Conservation (phyloP, 2,888 invertebrate genomes). For the Creontiades dilutus region DNA sequence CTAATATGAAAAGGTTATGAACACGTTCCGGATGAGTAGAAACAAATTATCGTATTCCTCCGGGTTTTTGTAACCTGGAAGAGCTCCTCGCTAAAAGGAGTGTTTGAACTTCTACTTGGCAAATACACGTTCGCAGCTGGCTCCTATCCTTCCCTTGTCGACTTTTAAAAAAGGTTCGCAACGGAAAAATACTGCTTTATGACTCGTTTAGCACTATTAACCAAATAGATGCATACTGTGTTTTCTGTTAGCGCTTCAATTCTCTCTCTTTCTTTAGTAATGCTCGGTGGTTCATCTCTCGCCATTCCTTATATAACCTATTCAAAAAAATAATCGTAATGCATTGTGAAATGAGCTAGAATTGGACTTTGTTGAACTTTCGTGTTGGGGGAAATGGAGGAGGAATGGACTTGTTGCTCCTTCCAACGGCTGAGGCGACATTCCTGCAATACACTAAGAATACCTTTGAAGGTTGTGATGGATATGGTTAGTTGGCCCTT, state of each 20-base stretch:
- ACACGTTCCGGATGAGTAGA: neutral
- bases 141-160: neutral
- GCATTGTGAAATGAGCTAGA: no score
- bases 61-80: neutral
- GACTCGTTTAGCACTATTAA: neutral
- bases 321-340: neutral
- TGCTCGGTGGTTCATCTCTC: neutral
- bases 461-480: no score
- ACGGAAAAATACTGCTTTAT: constrained; percentile 31
- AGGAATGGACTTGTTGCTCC: no score
- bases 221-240: neutral
- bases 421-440: no score
- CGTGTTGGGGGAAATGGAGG: no score
- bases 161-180: constrained; percentile 12
- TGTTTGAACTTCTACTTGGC: constrained; percentile 36
- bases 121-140: neutral
- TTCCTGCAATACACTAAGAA: no score
- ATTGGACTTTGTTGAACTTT: no score
- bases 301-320: neutral
- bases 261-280: neutral
- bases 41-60: neutral
- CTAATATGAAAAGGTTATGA: neutral
- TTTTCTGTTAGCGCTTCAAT: neutral
- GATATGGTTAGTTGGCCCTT: no score
- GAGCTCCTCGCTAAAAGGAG: neutral